A percentile compares a stretch with the other conserved stretches of the same genome.
These are phyloP conservation scores for Mionectes olivaceus DNA, from an alignment of 2,797 vertebrate genomes.

Conservation along the genomic window DNA sequence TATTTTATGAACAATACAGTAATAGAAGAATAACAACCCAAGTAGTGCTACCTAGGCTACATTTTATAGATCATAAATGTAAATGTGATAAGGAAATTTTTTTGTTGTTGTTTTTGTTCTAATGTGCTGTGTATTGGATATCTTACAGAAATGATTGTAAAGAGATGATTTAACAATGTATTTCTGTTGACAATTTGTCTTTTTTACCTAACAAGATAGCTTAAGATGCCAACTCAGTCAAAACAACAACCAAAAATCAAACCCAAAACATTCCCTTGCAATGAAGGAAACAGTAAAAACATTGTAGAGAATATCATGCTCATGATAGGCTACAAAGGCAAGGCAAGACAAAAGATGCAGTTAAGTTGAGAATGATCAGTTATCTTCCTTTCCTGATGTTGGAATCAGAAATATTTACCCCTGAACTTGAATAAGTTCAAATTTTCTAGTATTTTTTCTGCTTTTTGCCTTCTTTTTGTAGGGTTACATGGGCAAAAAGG, in stretches of 20 bases:
- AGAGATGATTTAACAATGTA: not conserved
- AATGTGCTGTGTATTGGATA: accelerated
- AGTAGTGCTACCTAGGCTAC: not conserved
- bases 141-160: not conserved
- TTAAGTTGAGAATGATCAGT: not conserved
- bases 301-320: not conserved
- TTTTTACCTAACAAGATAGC: not conserved
- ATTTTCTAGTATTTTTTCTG: not conserved
- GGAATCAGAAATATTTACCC: not conserved
- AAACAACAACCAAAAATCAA: not conserved
- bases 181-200: not conserved
- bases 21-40: not conserved
- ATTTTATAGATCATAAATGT: not conserved
- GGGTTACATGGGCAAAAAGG: not conserved
- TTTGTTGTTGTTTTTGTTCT: not conserved
- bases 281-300: not conserved
- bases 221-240: not conserved
- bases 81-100: not conserved
- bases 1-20: not conserved
- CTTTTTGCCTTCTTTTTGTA: not conserved
- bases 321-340: not conserved
- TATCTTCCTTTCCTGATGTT: not conserved
- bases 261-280: not conserved
- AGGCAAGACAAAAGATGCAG: accelerated
- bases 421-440: not conserved